Conservation (phyloP, 2,797 vertebrate species). For the Rhyacichthys aspro region DNA sequence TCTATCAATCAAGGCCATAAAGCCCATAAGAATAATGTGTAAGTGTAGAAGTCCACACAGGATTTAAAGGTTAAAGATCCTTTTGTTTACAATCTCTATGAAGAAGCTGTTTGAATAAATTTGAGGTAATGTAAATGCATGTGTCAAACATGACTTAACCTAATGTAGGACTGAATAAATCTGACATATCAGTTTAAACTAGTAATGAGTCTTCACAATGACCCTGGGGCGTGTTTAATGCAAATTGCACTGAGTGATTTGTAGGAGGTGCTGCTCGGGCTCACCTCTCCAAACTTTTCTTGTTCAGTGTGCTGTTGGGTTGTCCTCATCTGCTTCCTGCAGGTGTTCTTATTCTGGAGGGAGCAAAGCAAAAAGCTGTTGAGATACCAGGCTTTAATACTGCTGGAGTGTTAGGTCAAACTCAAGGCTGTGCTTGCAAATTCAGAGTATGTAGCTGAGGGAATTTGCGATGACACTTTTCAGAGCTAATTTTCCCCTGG, state of each 20-base stretch:
- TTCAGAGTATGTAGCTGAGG: conserved; percentile 11
- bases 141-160: too few species aligned
- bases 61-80: too few species aligned
- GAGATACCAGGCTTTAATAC: not conserved
- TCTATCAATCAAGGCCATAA: too few species aligned
- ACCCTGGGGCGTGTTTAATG: not conserved
- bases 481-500: conserved; percentile 55
- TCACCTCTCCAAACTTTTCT: conserved; percentile 6
- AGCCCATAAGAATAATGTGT: too few species aligned
- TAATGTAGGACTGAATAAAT: too few species aligned
- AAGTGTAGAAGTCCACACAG: too few species aligned
- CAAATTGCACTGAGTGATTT: not conserved
- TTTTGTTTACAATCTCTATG: too few species aligned
- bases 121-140: too few species aligned
- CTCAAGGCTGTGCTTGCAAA: conserved; percentile 16
- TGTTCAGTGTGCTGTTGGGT: not conserved
- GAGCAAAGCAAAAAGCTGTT: not conserved
- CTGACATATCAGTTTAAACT: too few species aligned
- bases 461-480: conserved; percentile 46
- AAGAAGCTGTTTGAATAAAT: too few species aligned
- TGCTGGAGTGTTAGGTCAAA: conserved; percentile 17
- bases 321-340: not conserved
- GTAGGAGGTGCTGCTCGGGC: not conserved
- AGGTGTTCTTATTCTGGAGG: not conserved
- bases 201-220: not conserved